Base-by-base conservation (phyloP, 2,888 invertebrate genomes). In the Thelaira solivaga region DNA sequence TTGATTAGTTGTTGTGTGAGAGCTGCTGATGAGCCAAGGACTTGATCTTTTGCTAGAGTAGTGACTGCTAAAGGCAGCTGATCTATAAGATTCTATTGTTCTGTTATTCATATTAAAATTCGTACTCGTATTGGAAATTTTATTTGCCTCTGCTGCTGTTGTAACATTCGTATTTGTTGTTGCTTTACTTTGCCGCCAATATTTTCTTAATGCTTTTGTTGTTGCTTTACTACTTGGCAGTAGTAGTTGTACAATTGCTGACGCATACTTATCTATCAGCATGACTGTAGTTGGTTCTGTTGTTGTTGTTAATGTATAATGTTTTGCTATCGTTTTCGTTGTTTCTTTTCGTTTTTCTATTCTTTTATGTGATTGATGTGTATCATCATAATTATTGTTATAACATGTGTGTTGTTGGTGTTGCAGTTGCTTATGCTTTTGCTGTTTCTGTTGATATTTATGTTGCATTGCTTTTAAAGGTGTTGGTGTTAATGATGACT, bases 211-310 rank as follows among this genome's bases (percentile, higher is more conserved):
- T 51, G 36, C 29, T 29, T 4, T 41, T 45, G 49, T 24, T 61
- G 55, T 82, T 82, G 81, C 76, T 84, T 82, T 83, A 84, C 83
- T 82, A 80, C 36, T 62, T 36, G 11, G 29, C n/a, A 41, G 81
- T 80, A 78, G 74, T 16, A 41, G 81, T 80, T 80, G 74, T 29
- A 53, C 34, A 41, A 53, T 65, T 71, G 77, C 61, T 76, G 72
- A 76, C 74, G 78, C 78, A 78, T 74, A 55, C 64, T 47, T 76
- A 45, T 53, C 49, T 61, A 24, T 24, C 41, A 81, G 53, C 72
- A 77, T 80, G 55, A 81, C 72, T 76, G 81, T 65, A 64, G 24
- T 22, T 55, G 22, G 22, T 81, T 64, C 62, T 71, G 61, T 80
- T 65, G 79, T 26, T 43, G 41, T 20, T 80, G 75, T 53, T 73